Percentiles rank a stretch among this genome's conserved stretches.
These are phyloP conservation scores for Aporrectodea caliginosa DNA, from an alignment of 1,140 invertebrate species.

Conservation along the genomic window DNA sequence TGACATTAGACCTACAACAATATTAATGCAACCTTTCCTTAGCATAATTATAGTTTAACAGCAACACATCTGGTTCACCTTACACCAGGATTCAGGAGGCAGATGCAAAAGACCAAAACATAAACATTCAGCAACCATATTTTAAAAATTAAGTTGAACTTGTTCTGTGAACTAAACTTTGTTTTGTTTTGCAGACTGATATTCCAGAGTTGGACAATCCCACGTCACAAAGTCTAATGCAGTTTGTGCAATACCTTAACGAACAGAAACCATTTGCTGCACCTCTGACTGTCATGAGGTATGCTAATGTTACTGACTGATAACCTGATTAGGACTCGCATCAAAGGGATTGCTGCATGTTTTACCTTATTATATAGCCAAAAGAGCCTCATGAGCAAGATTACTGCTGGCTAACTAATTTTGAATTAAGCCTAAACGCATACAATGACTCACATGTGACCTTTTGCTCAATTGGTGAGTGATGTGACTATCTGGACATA, in stretches of 20 bases:
- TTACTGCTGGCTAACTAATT: no score
- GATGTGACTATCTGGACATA: no score
- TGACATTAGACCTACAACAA: neutral
- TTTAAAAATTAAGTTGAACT: conserved; percentile 20
- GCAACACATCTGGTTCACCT: neutral
- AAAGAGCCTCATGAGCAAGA: no score
- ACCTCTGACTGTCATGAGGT: conserved; percentile 79
- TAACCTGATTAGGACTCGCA: no score
- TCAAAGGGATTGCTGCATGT: no score
- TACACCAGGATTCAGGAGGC: neutral
- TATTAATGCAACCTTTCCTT: neutral
- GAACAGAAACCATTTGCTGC: conserved; percentile 75
- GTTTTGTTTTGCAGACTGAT: conserved; percentile 62
- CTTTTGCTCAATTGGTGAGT: no score
- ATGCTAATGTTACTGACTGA: no score
- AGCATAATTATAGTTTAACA: neutral
- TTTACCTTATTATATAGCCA: no score
- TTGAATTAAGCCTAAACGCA: no score
- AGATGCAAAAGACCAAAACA: neutral
- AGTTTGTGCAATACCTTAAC: conserved; percentile 79
- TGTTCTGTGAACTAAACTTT: no score
- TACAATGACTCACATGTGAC: no score
- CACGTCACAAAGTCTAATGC: conserved; percentile 71
- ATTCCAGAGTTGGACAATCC: conserved; percentile 74
- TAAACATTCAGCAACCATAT: neutral